Base-by-base conservation (phyloP, 2,888 invertebrate species). In the Tenthredo distinguenda region DNA sequence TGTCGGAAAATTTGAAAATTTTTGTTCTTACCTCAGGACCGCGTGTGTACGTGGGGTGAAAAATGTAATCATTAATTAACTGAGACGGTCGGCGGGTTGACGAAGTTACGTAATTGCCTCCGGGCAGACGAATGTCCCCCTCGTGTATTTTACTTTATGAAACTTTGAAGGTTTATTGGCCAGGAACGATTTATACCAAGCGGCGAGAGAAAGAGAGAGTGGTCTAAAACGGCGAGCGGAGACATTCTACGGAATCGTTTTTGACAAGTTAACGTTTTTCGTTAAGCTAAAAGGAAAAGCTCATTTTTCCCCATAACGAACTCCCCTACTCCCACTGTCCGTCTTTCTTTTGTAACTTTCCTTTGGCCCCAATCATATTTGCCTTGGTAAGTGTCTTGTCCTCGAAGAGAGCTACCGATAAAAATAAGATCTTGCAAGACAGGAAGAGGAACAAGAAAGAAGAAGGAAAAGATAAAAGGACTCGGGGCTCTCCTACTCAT, bases 241-340 rank as follows among this genome's bases (percentile, higher is more conserved):
- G 47, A 50, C 31, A 31, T 47, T 43, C 81, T 81, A 85, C 82
- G 68, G 72, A 79, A 87, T 82, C 85, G 68, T 86, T 86, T 87
- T 85, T 85, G 87, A 86, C 87, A 88, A 90, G 87, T 89, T 89
- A 90, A 90, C 89, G 90, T 89, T 88, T 90, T 90, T 89, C 88
- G 89, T 88, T 87, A 79, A 87, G 87, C 88, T 88, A 86, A 89
- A 88, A 83, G 83, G 83, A 40, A 83, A 43, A 31, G 83, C 68
- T 68, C 68, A 83, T 68, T 83, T 83, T 91, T 89, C 87, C 84
- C 88, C 89, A 88, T 91, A 91, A 91, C 89, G 87, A 90, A 90
- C 88, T 90, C 90, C 84, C 81, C 84, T 86, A 71, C 86, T 31
- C 6, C 77, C 65, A 81, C 85, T 85, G 47, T 85, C 81, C 86